A percentile compares a stretch with the other conserved stretches of the same genome.
Evolutionary conservation across 2,797 vertebrate genomes (phyloP).

Genomic region (Garrulus glandarius): DNA sequence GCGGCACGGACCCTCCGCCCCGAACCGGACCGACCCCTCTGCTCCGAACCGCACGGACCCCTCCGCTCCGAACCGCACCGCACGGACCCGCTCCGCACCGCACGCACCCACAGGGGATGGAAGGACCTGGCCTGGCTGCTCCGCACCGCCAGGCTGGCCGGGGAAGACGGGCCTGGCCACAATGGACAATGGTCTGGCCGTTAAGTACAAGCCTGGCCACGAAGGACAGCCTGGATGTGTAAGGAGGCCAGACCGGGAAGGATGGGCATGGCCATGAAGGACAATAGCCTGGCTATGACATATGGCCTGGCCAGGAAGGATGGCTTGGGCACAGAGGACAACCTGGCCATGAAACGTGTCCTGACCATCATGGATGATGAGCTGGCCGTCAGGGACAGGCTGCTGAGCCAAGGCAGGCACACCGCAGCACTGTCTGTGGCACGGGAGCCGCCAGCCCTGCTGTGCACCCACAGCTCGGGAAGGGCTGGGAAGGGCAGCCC

Average conservation of each 20-base stretch:
- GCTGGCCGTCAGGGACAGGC: background rate
- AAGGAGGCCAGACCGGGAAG: background rate
- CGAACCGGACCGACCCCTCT: rapidly evolving
- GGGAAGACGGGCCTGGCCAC: background rate
- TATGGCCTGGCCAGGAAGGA: background rate
- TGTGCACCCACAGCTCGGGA: background rate
- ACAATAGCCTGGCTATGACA: too few relatives aligned
- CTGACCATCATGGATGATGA: rapidly evolving
- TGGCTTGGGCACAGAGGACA: background rate
- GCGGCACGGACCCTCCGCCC: background rate
- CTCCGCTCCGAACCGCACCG: background rate
- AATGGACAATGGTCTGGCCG: background rate
- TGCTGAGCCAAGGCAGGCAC: background rate
- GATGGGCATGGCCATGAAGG: background rate
- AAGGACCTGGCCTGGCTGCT: background rate
- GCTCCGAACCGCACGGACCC: rapidly evolving
- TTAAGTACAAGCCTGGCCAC: background rate
- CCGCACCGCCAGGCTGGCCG: too few relatives aligned
- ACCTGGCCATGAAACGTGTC: rapidly evolving
- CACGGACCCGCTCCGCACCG: too few relatives aligned
- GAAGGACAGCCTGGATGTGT: background rate
- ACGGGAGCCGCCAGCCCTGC: rapidly evolving
- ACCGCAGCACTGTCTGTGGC: rapidly evolving
- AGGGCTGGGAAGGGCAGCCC: background rate
- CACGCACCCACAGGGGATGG: background rate